phyloP scores from a whole-genome alignment of 30 jellyfish, hydroid and myxozoan genomes.

The Calvadosia cruxmelitensis region DNA sequence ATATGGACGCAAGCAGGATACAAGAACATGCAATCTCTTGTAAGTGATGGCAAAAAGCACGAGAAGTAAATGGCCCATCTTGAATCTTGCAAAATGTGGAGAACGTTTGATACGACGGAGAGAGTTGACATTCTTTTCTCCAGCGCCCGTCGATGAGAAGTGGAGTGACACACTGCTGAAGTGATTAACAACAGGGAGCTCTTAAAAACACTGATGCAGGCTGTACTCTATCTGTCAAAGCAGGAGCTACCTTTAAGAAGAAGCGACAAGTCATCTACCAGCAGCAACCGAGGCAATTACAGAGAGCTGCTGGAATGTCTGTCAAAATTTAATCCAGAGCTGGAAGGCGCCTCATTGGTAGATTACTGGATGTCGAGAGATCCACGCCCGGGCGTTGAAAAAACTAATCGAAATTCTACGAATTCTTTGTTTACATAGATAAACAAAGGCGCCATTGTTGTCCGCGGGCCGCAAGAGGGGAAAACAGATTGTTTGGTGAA shows the following conservation, averaged over 20 bases:
- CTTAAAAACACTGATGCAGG: conserved; percentile 7
- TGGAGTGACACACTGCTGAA: conserved; percentile 28
- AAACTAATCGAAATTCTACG: too few species aligned
- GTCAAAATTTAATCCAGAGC: conserved; percentile 26
- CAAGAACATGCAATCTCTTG: conserved; percentile 7
- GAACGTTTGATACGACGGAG: conserved; percentile 16
- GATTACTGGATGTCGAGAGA: conserved; percentile 9
- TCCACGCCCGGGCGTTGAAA: too few species aligned
- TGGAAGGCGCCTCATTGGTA: conserved; percentile 24
- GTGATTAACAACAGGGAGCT: conserved; percentile 26
- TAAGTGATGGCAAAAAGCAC: conserved; percentile 22
- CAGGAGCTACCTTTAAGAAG: conserved; percentile 26
- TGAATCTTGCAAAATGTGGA: conserved; percentile 17
- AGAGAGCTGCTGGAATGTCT: conserved; percentile 31
- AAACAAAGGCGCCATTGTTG: too few species aligned
- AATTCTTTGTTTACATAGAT: too few species aligned
- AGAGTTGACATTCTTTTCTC: conserved; percentile 23
- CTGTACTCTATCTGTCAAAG: conserved; percentile 17
- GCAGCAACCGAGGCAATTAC: conserved; percentile 24
- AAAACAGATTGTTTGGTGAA: too few species aligned
- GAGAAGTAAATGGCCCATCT: conserved; percentile 30
- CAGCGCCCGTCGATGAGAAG: conserved; percentile 25
- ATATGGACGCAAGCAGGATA: conserved; percentile 43
- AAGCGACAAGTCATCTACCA: conserved; percentile 20
- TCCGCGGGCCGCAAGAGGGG: too few species aligned